Conservation (phyloP, 2,113 vertebrate genomes). For the Lycaon pictus region DNA sequence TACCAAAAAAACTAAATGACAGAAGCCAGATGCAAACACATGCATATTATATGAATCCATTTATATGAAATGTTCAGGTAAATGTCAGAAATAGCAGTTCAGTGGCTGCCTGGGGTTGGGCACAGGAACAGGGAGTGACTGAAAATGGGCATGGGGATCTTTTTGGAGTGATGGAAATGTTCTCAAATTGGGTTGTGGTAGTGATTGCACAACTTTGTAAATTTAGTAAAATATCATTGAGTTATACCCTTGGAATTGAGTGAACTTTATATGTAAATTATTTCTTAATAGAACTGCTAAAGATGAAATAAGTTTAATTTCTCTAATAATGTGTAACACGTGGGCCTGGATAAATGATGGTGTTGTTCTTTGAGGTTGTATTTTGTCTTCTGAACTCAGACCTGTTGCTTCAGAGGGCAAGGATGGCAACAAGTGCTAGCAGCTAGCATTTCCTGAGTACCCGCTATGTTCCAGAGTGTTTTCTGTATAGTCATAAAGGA, state of each 20-base stretch:
- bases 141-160: not conserved
- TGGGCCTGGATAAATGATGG: not conserved
- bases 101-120: not conserved
- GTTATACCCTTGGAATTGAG: not conserved
- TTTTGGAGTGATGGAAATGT: not conserved
- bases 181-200: not conserved
- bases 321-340: not conserved
- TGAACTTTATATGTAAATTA: conserved; percentile 13
- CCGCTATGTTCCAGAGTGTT: not conserved
- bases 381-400: conserved; percentile 22
- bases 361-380: not conserved
- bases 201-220: not conserved
- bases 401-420: not conserved
- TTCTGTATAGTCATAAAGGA: no score
- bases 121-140: not conserved
- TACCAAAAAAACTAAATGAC: not conserved
- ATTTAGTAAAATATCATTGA: conserved; percentile 10
- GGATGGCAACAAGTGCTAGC: not conserved
- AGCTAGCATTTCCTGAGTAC: not conserved
- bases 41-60: not conserved
- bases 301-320: not conserved
- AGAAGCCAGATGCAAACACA: not conserved
- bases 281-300: conserved; percentile 14
- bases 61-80: not conserved
- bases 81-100: not conserved